Base-by-base conservation (phyloP, 2,797 vertebrate species). In the Sebastiscus albofasciatus region DNA sequence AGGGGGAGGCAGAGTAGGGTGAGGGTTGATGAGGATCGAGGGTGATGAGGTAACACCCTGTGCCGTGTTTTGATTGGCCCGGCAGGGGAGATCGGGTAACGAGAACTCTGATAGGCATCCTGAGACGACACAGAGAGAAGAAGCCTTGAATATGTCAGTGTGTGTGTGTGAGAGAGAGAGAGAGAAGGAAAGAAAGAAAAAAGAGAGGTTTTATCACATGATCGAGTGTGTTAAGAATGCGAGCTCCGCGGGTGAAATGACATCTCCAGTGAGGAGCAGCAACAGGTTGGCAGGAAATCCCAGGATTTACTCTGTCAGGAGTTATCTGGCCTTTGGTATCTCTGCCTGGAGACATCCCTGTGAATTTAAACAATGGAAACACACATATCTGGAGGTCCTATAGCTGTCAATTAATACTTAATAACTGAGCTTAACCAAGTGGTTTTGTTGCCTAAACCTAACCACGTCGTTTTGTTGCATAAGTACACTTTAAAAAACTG, bases 241-340 rank as follows among this genome's bases (percentile, higher is more conserved):
- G 36, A 72, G 73, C 62, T 29, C 65, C n/a, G 10, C 9, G n/a
- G 39, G 13, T 76, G 34, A 65, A 73, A 49, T 70, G 69, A 72
- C 72, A 77, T 80, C 59, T 72, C 18, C 75, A 77, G 74, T 81
- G 85, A 91, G 76, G 33, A 82, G 64, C 68, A 74, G 85, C 14
- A 87, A 91, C 85, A 88, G 79, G 76, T 90, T 87, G 83, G 67
- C 86, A 88, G 86, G 34, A 89, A 91, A 88, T 91, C 77, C 77
- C 58, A 8, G 70, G 88, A 84, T 87, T 92, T 81, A 85, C 33
- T 67, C 49, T 59, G 82, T 75, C 80, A 86, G 31, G 61, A 60
- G 20, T 66, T 77, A 72, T 86, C 58, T 64, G 77, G 22, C 58
- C 20, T 69, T 34, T 33, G 10, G 31, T 55, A 22, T 81, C 71